Base-by-base conservation (phyloP, 2,888 invertebrate species). In the Pollenia amentaria region DNA sequence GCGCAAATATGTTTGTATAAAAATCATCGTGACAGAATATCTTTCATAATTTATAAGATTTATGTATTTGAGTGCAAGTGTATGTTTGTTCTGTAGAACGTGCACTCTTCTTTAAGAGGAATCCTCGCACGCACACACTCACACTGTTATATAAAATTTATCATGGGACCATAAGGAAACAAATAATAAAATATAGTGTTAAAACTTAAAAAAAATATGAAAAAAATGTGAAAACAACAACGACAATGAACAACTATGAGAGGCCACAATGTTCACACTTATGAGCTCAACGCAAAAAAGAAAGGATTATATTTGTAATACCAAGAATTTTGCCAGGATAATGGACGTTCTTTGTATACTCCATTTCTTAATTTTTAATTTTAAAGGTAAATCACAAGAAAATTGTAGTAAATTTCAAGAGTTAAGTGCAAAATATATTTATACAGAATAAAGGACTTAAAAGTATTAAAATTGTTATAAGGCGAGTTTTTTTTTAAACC, bases 1-100 rank as follows among this genome's bases (percentile, higher is more conserved):
- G 48, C 69, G 3, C 44, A 18, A 18, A 29, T 12, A 55, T 64
- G 48, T 21, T 42, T 48, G 48, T 21, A 51, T 48, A 65, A 51
- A 64, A 21, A 77, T n/a, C 73, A 51, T 65, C 44, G 42, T 80
- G 84, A 67, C 72, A 77, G 77, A 77, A 81, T 77, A 78, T 77
- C 73, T 77, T 87, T 87, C 76, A 87, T 87, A 87, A 87, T 84
- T 84, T 87, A 81, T 62, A 84, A 77, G 83, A 80, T 77, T 73
- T 84, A 75, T 75, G 16, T 48, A 8, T 53, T 18, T 60, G 42
- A 46, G 38, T 16, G 14, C 3, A 3, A 12, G 72, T 77, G 51
- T 55, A 11, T 44, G 21, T 51, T 11, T 65, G n/a, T 29, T 46
- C 16, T 55, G 53, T 38, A 53, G 51, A 67, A 82, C 62, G 53